phyloP scores from a whole-genome alignment of 2,113 vertebrate species.

The Daphoenositta chrysoptera region DNA sequence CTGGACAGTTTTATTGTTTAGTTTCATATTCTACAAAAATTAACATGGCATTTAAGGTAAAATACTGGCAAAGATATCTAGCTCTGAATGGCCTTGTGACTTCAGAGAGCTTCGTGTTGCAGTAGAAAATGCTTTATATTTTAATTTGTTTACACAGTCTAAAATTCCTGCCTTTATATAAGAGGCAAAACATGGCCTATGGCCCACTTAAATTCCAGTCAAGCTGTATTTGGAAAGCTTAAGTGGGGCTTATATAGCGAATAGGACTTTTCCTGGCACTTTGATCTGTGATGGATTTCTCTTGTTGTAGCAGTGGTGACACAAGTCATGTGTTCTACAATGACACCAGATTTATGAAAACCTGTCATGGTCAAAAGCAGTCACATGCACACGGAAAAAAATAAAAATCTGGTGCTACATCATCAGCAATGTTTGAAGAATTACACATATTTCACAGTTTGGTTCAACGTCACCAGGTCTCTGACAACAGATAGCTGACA shows the following conservation, averaged over 20 bases:
- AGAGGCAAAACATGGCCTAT: slow-evolving; percentile 27
- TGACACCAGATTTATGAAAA: slow-evolving; percentile 62
- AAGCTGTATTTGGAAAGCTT: slow-evolving; percentile 45
- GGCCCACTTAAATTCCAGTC: slow-evolving; percentile 48
- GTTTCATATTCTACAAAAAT: slow-evolving; percentile 53
- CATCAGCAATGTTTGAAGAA: slow-evolving; percentile 28
- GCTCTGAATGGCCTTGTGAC: slow-evolving; percentile 56
- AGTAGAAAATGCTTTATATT: slow-evolving; percentile 14
- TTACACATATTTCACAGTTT: slow-evolving; percentile 43
- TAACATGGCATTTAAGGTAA: slow-evolving; percentile 57
- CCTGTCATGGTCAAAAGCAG: slow-evolving; percentile 48
- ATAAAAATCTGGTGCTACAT: slow-evolving; percentile 27
- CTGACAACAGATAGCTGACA: slow-evolving; percentile 30
- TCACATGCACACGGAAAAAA: background rate
- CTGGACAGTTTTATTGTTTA: background rate
- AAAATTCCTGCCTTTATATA: background rate
- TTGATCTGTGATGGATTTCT: slow-evolving; percentile 53
- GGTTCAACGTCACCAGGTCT: slow-evolving; percentile 35
- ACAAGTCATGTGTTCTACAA: slow-evolving; percentile 56
- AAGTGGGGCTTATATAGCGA: slow-evolving; percentile 15
- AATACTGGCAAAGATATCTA: slow-evolving; percentile 20
- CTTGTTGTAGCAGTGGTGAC: slow-evolving; percentile 51
- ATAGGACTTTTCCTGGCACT: slow-evolving; percentile 46
- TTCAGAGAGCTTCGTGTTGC: background rate
- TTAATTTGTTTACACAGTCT: background rate